phyloP scores from a whole-genome alignment of 2,113 vertebrate species.

The Gracilinanus agilis region DNA sequence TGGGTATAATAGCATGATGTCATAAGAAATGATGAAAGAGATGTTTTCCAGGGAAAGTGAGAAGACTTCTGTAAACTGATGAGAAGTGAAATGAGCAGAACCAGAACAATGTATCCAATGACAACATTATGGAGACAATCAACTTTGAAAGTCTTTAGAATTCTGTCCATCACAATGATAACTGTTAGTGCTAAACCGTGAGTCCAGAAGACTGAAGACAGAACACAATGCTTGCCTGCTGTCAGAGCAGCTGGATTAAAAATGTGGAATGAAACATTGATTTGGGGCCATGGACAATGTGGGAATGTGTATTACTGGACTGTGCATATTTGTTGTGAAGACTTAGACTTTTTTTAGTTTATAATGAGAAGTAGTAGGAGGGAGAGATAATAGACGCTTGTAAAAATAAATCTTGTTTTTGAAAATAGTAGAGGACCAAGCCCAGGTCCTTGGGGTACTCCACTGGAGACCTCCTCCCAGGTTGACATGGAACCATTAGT shows the following conservation, averaged over 20 bases:
- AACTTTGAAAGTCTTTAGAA: neutral
- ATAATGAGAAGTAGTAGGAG: neutral
- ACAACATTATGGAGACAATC: neutral
- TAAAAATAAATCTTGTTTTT: neutral
- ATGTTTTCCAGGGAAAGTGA: neutral
- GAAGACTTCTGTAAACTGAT: neutral
- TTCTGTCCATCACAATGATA: neutral
- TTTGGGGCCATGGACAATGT: neutral
- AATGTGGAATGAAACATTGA: neutral
- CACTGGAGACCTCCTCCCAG: neutral
- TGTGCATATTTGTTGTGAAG: neutral
- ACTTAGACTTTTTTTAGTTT: neutral
- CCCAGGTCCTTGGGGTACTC: neutral
- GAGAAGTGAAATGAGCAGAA: neutral
- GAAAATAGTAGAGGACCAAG: neutral
- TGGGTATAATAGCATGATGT: neutral
- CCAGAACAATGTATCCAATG: neutral
- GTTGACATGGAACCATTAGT: neutral
- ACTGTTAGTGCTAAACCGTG: neutral
- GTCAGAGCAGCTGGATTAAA: neutral
- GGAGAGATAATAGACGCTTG: neutral
- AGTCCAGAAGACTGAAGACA: neutral
- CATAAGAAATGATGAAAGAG: neutral
- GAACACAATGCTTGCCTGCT: neutral
- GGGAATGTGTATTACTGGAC: neutral